These are phyloP conservation scores for Xylota sylvarum DNA, from an alignment of 2,888 invertebrate species.

Conservation along the genomic window DNA sequence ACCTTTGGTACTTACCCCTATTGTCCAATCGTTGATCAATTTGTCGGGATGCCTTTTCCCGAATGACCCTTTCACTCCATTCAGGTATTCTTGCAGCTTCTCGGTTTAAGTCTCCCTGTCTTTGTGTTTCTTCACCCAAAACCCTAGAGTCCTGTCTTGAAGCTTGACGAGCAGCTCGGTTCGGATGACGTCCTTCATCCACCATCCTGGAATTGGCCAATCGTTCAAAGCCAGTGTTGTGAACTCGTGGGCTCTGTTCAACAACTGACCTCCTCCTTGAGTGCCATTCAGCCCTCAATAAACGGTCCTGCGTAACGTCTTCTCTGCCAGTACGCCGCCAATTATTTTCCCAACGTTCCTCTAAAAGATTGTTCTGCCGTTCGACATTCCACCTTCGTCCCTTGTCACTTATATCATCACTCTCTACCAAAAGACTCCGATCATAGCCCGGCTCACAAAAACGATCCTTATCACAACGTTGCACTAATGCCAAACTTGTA, in stretches of 20 bases:
- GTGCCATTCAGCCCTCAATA: slow-evolving; percentile 71
- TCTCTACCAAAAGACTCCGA: background rate
- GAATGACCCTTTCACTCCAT: background rate
- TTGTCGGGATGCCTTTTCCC: too few relatives aligned
- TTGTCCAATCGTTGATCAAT: background rate
- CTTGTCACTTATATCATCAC: background rate
- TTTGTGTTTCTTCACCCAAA: too few relatives aligned
- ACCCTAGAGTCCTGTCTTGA: background rate
- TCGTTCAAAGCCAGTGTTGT: slow-evolving; percentile 23
- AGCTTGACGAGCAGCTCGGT: background rate
- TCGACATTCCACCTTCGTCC: background rate
- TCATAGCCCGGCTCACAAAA: slow-evolving; percentile 69
- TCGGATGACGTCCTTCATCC: background rate
- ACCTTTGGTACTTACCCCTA: too few relatives aligned
- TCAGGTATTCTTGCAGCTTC: background rate
- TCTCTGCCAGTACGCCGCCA: slow-evolving; percentile 74
- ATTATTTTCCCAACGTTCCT: slow-evolving; percentile 63
- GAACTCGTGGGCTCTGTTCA: slow-evolving; percentile 8
- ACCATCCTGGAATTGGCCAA: slow-evolving; percentile 23
- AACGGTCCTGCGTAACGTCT: slow-evolving; percentile 60
- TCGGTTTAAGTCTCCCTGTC: too few relatives aligned
- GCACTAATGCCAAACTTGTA: slow-evolving; percentile 74
- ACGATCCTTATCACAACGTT: slow-evolving; percentile 55
- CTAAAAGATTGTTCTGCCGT: background rate
- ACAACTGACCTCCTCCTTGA: slow-evolving; percentile 2